Percentiles rank a stretch among this genome's conserved stretches.
Conservation (phyloP, 2,797 vertebrate genomes). For the Enteromius fasciolatus region DNA sequence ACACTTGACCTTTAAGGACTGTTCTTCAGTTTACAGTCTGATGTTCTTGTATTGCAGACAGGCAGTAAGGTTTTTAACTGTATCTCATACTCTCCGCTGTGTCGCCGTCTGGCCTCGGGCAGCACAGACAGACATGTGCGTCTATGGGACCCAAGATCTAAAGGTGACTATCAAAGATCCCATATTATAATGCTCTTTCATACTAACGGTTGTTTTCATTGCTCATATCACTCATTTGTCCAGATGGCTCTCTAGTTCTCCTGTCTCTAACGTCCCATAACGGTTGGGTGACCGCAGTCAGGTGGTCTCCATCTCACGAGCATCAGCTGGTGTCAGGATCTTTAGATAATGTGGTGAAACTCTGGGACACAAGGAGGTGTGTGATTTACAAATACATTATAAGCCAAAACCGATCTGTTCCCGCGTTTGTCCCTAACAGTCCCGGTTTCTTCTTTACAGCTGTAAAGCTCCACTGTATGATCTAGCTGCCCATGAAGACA, state of each 20-base stretch:
- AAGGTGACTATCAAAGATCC: constrained; percentile 76
- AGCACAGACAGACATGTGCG: constrained; percentile 93
- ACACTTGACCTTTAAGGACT: neutral
- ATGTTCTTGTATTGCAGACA: constrained; percentile 72
- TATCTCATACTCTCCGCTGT: constrained; percentile 90
- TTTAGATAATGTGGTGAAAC: constrained; percentile 94
- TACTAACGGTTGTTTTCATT: neutral
- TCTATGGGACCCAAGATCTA: constrained; percentile 94
- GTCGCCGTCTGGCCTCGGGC: constrained; percentile 90
- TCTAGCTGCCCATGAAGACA: constrained; percentile 94
- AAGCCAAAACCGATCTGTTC: neutral
- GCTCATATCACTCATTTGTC: neutral
- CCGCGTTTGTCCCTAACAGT: neutral
- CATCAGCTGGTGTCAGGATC: constrained; percentile 95
- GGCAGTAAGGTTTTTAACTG: constrained; percentile 97
- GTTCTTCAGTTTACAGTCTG: neutral
- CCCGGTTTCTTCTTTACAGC: constrained; percentile 69
- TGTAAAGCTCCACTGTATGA: constrained; percentile 96
- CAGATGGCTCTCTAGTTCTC: constrained; percentile 93
- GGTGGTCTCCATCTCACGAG: constrained; percentile 92
- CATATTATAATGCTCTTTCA: neutral
- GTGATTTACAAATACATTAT: constrained; percentile 33
- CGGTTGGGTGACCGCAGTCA: constrained; percentile 94
- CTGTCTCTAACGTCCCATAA: constrained; percentile 94
- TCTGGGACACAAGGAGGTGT: constrained; percentile 97